phyloP scores from a whole-genome alignment of 1,140 invertebrate genomes.

The Luehdorfia chinensis region DNA sequence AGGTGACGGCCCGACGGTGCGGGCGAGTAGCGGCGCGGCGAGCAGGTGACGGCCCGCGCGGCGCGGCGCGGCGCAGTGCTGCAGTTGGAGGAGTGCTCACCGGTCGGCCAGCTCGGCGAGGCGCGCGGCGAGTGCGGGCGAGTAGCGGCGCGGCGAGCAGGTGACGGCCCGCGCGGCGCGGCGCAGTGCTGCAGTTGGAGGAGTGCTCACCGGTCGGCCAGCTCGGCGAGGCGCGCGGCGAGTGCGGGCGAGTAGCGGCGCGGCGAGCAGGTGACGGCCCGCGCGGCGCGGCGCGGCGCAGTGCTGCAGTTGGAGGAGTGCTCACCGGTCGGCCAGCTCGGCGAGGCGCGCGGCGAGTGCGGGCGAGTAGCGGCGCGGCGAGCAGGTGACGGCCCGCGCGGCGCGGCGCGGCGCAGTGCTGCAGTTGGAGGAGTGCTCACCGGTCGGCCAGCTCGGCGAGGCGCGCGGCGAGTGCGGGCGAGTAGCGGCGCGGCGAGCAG shows the following conservation, averaged over 20 bases:
- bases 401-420: no score
- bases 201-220: slow-evolving; percentile 77
- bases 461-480: slow-evolving; percentile 80
- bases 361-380: slow-evolving; percentile 78
- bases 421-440: no score
- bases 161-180: slow-evolving; percentile 84
- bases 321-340: slow-evolving; percentile 79
- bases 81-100: slow-evolving; percentile 21
- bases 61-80: no score
- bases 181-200: no score
- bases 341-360: slow-evolving; percentile 82
- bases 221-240: slow-evolving; percentile 80
- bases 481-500: slow-evolving; percentile 77
- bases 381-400: slow-evolving; percentile 80
- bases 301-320: no score
- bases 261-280: slow-evolving; percentile 80
- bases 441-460: slow-evolving; percentile 82
- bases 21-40: slow-evolving; percentile 78
- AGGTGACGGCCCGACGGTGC: slow-evolving; percentile 82
- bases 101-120: slow-evolving; percentile 82
- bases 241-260: slow-evolving; percentile 79
- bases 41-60: slow-evolving; percentile 80
- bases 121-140: slow-evolving; percentile 80
- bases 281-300: no score
- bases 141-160: slow-evolving; percentile 77